Evolutionary conservation across 35 echinoderm and acorn worm species (phyloP), one percentile per base, ranked within the genome.

Genomic region (Chiridota heheva): DNA sequence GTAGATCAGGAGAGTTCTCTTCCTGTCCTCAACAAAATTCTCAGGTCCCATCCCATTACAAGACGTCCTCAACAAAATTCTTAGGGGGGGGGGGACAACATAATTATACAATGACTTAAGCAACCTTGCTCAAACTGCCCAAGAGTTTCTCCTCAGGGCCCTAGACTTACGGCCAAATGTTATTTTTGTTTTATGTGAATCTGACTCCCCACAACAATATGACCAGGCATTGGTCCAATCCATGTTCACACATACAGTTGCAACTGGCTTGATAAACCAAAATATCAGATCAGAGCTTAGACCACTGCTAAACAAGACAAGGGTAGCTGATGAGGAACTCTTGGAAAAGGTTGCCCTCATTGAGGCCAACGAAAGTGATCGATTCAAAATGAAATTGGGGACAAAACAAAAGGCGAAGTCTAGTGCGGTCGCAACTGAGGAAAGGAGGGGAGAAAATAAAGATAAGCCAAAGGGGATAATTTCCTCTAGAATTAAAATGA

Each of bases 51-150:
- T 27, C 86, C 60, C n/a, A n/a, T n/a, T n/a, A n/a, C n/a, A n/a
- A n/a, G n/a, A n/a, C n/a, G n/a, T n/a, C n/a, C n/a, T n/a, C n/a
- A n/a, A n/a, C n/a, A n/a, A n/a, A n/a, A n/a, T n/a, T n/a, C n/a
- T n/a, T n/a, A n/a, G 29, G 66, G 7, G 83, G 86, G 56, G 51
- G 56, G 20, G 77, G 67, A 69, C 76, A 12, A 72, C 77, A 0
- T 82, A 92, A 47, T 44, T 67, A 1, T 86, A 92, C 32, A 67
- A 92, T 10, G 65, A 92, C 45, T 44, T 91, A 6, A 69, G 81
- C 0, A 22, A 34, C 20, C 7, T 70, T 4, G 17, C 25, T n/a
- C n/a, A n/a, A n/a, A n/a, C n/a, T 3, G 41, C 91, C 0, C 84
- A 93, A 34, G 59, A 56, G 7, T 86, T 92, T 70, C 53, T 86